Percentiles rank a stretch among this genome's conserved stretches.
Conservation (phyloP, 2,888 invertebrate species). For the Hipparchia sbordonii region DNA sequence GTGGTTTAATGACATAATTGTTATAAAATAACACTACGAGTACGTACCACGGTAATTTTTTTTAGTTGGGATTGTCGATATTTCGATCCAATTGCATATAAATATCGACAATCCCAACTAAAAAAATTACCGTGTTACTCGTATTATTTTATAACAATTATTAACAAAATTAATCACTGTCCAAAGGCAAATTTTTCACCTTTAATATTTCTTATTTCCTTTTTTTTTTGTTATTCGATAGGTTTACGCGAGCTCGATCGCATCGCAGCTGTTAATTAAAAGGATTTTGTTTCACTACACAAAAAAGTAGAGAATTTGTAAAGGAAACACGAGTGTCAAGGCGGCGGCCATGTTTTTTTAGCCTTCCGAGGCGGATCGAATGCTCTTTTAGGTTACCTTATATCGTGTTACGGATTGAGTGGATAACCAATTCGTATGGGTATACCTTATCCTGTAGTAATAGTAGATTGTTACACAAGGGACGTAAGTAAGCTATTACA, state of each 20-base stretch:
- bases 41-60: too few relatives aligned
- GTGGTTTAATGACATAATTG: too few relatives aligned
- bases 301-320: slow-evolving; percentile 52
- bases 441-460: too few relatives aligned
- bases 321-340: slow-evolving; percentile 53
- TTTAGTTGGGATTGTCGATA: too few relatives aligned
- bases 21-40: too few relatives aligned
- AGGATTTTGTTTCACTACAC: slow-evolving; percentile 58
- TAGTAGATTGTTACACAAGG: too few relatives aligned
- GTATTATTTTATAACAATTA: neutral
- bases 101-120: too few relatives aligned
- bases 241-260: slow-evolving; percentile 52
- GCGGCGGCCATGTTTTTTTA: slow-evolving; percentile 50
- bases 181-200: neutral
- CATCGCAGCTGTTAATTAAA: slow-evolving; percentile 60
- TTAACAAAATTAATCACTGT: neutral
- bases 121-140: too few relatives aligned
- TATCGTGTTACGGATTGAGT: slow-evolving; percentile 58
- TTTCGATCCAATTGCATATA: too few relatives aligned
- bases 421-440: slow-evolving; percentile 10
- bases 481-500: too few relatives aligned
- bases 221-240: slow-evolving; percentile 29
- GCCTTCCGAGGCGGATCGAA: slow-evolving; percentile 57
- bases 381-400: slow-evolving; percentile 47
- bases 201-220: neutral